phyloP scores from a whole-genome alignment of 1,140 invertebrate species.

The Dendroctonus ponderosae region DNA sequence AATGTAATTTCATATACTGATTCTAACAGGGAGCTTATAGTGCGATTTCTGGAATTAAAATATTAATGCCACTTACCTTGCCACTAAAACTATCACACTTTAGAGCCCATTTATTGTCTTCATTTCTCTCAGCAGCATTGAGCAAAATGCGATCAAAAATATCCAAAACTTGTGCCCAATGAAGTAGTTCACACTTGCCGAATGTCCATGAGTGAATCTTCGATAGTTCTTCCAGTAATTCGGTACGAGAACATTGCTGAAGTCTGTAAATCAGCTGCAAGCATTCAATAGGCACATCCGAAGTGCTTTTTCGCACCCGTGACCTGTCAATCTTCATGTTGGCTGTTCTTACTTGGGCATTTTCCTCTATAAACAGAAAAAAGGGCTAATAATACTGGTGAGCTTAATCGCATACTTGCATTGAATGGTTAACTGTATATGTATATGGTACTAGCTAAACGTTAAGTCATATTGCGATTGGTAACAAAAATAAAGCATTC shows the following conservation, averaged over 20 bases:
- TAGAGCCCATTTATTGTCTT: constrained; percentile 73
- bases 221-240: constrained; percentile 71
- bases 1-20: too few relatives aligned
- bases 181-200: constrained; percentile 88
- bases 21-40: not conserved
- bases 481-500: too few relatives aligned
- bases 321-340: constrained; percentile 84
- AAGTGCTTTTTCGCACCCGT: constrained; percentile 84
- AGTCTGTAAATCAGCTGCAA: constrained; percentile 76
- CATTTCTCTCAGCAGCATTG: constrained; percentile 65
- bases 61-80: constrained; percentile 33
- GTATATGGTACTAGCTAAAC: too few relatives aligned
- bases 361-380: too few relatives aligned
- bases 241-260: constrained; percentile 67
- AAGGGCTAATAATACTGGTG: too few relatives aligned
- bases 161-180: constrained; percentile 88
- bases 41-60: not conserved
- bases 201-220: constrained; percentile 83
- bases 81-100: constrained; percentile 65
- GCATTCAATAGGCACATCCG: constrained; percentile 85
- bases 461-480: too few relatives aligned
- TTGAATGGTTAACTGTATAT: too few relatives aligned
- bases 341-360: constrained; percentile 14
- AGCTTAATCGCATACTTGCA: too few relatives aligned
- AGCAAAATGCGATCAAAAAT: constrained; percentile 81